A percentile compares a stretch with the other conserved stretches of the same genome.
Evolutionary conservation across 2,888 invertebrate genomes (phyloP).

Genomic region (Leptopilina myrica): DNA sequence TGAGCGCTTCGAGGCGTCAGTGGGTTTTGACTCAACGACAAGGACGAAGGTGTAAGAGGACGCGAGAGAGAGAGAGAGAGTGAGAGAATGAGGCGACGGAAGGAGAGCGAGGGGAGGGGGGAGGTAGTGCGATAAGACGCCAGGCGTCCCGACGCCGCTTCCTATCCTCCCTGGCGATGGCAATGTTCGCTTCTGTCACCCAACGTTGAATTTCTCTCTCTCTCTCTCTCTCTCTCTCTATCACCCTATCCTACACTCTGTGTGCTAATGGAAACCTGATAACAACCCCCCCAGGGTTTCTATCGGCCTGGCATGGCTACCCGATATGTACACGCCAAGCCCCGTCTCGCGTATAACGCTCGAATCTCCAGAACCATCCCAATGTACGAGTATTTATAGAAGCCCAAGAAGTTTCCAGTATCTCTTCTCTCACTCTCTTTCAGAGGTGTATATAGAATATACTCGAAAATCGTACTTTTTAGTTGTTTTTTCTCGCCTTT

Average conservation of each 20-base stretch:
- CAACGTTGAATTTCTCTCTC: slow-evolving; percentile 70
- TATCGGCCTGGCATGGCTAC: slow-evolving; percentile 53
- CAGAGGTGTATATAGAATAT: too few relatives aligned
- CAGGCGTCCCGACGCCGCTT: slow-evolving; percentile 59
- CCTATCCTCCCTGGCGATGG: slow-evolving; percentile 57
- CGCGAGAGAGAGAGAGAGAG: slow-evolving; percentile 46
- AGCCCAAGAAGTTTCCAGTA: slow-evolving; percentile 22
- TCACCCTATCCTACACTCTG: slow-evolving; percentile 47
- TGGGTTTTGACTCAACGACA: slow-evolving; percentile 69
- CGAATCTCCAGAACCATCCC: slow-evolving; percentile 41
- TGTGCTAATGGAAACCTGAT: slow-evolving; percentile 70
- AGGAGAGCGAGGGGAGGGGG: slow-evolving; percentile 45
- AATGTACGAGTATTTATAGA: slow-evolving; percentile 38
- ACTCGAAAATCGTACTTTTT: too few relatives aligned
- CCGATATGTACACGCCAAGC: slow-evolving; percentile 49
- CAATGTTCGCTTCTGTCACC: slow-evolving; percentile 70
- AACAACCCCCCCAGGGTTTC: slow-evolving; percentile 62
- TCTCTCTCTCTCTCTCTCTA: slow-evolving; percentile 49
- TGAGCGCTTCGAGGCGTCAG: slow-evolving; percentile 74
- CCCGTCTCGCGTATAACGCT: slow-evolving; percentile 33
- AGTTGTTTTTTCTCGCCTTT: too few relatives aligned
- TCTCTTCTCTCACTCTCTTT: too few relatives aligned
- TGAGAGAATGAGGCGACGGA: slow-evolving; percentile 48
- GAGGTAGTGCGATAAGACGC: slow-evolving; percentile 75
- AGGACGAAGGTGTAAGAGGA: slow-evolving; percentile 47